Percentiles rank a stretch among this genome's conserved stretches.
Evolutionary conservation across 2,888 invertebrate species (phyloP).

Genomic region (Diplazon laetatorius): DNA sequence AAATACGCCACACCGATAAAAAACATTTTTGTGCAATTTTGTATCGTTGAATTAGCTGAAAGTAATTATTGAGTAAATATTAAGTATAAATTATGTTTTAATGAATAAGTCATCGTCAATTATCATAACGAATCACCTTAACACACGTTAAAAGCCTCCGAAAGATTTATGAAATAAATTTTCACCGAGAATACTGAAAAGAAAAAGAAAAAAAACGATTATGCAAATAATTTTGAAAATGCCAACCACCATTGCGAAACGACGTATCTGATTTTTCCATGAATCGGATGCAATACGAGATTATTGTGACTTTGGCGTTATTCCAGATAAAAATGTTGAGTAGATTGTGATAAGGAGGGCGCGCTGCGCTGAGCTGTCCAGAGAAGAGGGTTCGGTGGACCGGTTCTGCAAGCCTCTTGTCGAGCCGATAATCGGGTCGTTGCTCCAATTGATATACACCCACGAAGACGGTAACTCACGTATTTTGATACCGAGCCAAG

Average conservation of each 20-base stretch:
- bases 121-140: too few relatives aligned
- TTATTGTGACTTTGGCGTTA: conserved; percentile 71
- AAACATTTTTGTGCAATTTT: too few relatives aligned
- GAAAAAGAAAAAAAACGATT: not conserved
- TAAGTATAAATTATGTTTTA: too few relatives aligned
- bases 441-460: conserved; percentile 76
- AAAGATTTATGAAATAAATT: not conserved
- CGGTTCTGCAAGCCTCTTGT: conserved; percentile 56
- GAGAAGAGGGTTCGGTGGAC: conserved; percentile 26
- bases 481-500: conserved; percentile 77
- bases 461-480: conserved; percentile 69
- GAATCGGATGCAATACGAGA: not conserved
- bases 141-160: too few relatives aligned
- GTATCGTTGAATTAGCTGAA: too few relatives aligned
- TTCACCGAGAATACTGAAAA: not conserved
- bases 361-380: conserved; percentile 42
- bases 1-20: too few relatives aligned
- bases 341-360: conserved; percentile 53
- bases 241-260: conserved; percentile 3
- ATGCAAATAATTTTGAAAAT: too few relatives aligned
- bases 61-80: too few relatives aligned
- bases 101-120: too few relatives aligned
- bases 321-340: conserved; percentile 71
- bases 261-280: conserved; percentile 3
- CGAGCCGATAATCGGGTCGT: conserved; percentile 78